These are phyloP conservation scores for Micrasema minimum DNA, from an alignment of 1,140 invertebrate genomes.

Conservation along the genomic window DNA sequence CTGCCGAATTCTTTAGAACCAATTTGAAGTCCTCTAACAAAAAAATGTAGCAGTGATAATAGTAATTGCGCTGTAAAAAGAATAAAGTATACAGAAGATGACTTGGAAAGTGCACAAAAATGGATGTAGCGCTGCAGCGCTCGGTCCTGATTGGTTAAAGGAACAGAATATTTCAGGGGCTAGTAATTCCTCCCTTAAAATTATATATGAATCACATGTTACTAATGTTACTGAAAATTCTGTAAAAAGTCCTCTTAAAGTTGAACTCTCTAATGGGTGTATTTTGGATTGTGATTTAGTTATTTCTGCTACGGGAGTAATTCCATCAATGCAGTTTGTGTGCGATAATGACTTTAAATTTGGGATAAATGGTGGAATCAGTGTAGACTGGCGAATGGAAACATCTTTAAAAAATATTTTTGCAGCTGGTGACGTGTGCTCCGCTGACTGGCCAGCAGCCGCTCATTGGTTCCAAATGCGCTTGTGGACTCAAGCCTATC, in stretches of 20 bases:
- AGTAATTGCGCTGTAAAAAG: slow-evolving; percentile 68
- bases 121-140: slow-evolving; percentile 78
- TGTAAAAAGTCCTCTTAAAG: slow-evolving; percentile 76
- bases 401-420: slow-evolving; percentile 84
- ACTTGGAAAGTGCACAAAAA: slow-evolving; percentile 57
- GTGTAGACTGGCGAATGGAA: slow-evolving; percentile 88
- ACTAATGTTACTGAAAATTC: slow-evolving; percentile 62
- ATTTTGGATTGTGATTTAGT: slow-evolving; percentile 89
- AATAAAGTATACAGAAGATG: slow-evolving; percentile 74
- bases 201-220: slow-evolving; percentile 81
- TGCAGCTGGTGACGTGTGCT: slow-evolving; percentile 95
- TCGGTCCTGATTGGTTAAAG: slow-evolving; percentile 95
- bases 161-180: slow-evolving; percentile 73
- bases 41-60: slow-evolving; percentile 56
- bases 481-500: slow-evolving; percentile 96
- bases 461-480: slow-evolving; percentile 97
- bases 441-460: slow-evolving; percentile 79
- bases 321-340: slow-evolving; percentile 73
- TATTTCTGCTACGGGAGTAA: slow-evolving; percentile 95
- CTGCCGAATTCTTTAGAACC: slow-evolving; percentile 89
- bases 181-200: slow-evolving; percentile 63
- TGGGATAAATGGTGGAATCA: slow-evolving; percentile 79
- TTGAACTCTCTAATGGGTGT: slow-evolving; percentile 80
- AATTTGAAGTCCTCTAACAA: slow-evolving; percentile 56
- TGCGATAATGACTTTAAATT: slow-evolving; percentile 69